These are phyloP conservation scores for Riparia riparia DNA, from an alignment of 2,113 vertebrate species.

Conservation along the genomic window DNA sequence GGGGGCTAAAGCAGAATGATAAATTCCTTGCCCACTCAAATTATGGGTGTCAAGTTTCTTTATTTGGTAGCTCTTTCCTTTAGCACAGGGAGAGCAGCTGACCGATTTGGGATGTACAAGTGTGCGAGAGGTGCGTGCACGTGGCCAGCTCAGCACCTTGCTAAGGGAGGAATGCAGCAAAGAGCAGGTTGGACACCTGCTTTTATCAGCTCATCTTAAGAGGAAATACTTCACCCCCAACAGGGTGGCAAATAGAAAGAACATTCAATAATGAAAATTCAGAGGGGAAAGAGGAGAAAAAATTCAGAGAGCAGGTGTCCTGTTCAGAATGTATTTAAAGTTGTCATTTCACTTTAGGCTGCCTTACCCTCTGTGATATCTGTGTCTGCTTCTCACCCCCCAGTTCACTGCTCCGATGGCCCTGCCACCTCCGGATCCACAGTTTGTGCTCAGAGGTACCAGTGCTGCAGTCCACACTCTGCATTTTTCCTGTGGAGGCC, in stretches of 20 bases:
- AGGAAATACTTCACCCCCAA: neutral
- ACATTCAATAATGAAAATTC: neutral
- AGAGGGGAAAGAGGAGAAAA: neutral
- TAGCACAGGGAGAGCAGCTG: neutral
- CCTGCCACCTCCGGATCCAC: slow-evolving; percentile 82
- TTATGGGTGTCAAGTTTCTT: slow-evolving; percentile 6
- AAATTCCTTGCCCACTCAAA: slow-evolving; percentile 23
- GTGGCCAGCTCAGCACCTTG: neutral
- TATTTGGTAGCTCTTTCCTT: neutral
- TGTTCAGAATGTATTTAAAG: neutral
- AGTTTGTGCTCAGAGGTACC: slow-evolving; percentile 88
- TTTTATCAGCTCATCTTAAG: neutral
- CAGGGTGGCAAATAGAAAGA: neutral
- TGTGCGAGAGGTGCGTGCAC: accelerated
- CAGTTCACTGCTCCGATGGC: slow-evolving; percentile 59
- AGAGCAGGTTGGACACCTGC: neutral
- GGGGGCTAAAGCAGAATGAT: neutral
- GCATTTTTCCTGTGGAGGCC: slow-evolving; percentile 79
- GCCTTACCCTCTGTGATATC: neutral
- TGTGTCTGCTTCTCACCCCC: neutral
- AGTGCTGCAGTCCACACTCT: slow-evolving; percentile 84
- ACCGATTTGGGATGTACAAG: neutral
- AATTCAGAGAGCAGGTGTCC: neutral
- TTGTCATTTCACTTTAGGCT: neutral
- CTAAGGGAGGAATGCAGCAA: neutral